A percentile compares a stretch with the other conserved stretches of the same genome.
Conservation (phyloP, 2,797 vertebrate genomes). For the Iguana delicatissima region DNA sequence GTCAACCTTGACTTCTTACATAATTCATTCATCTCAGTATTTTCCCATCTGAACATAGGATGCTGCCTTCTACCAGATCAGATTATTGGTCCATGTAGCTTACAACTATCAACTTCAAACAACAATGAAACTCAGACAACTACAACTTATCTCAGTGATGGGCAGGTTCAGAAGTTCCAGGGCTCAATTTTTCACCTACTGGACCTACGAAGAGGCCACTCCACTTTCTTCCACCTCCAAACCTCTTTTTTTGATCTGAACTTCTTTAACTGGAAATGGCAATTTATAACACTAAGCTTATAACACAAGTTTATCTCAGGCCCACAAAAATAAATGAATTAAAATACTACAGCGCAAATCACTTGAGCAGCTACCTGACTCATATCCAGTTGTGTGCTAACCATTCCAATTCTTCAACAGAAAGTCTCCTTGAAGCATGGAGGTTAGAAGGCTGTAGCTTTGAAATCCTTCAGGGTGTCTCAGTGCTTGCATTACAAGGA, state of each 20-base stretch:
- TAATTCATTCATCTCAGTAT: no score
- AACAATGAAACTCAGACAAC: no score
- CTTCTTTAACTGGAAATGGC: background rate
- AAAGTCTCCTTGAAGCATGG: conserved; percentile 6
- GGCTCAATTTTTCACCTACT: no score
- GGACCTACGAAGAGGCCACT: no score
- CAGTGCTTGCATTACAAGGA: background rate
- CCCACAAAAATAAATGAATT: background rate
- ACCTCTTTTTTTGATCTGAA: background rate
- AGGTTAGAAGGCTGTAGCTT: conserved; percentile 3
- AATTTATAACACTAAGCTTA: background rate
- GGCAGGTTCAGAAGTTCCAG: no score
- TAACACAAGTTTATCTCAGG: background rate
- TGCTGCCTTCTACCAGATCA: background rate
- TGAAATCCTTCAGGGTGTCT: accelerated
- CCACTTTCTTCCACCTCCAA: no score
- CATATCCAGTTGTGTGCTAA: background rate
- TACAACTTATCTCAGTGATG: no score
- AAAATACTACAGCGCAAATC: background rate
- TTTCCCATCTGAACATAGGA: background rate
- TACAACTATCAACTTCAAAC: no score
- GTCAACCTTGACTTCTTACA: no score
- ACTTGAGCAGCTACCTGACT: background rate
- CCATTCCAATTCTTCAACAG: background rate
- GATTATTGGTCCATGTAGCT: no score